Evolutionary conservation across 2,888 invertebrate genomes (phyloP).

Genomic region (Itoplectis maculator): DNA sequence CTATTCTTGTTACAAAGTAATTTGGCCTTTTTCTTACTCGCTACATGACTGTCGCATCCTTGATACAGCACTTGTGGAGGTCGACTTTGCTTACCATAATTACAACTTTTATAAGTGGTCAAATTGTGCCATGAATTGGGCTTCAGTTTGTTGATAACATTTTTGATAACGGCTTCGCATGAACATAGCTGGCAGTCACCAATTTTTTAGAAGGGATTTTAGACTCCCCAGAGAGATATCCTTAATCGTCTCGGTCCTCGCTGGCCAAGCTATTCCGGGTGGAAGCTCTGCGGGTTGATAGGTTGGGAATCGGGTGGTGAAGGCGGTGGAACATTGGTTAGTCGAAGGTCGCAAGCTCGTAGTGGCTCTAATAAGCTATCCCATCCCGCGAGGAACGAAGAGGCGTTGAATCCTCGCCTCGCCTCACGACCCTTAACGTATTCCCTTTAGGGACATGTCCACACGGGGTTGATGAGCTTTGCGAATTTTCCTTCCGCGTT

Average conservation of each 20-base stretch:
- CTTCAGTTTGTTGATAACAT: no score
- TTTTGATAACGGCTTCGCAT: no score
- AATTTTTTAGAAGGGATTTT: neutral
- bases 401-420: conserved; percentile 65
- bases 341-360: conserved; percentile 79
- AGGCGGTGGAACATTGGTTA: conserved; percentile 66
- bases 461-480: conserved; percentile 80
- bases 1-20: neutral
- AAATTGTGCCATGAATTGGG: no score
- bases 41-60: neutral
- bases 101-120: no score
- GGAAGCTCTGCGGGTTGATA: conserved; percentile 27
- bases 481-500: neutral
- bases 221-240: neutral
- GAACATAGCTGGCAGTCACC: no score
- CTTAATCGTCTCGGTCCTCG: conserved; percentile 7
- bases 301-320: conserved; percentile 38
- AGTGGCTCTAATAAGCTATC: conserved; percentile 81
- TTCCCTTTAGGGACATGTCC: conserved; percentile 75
- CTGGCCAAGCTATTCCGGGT: neutral
- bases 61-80: no score
- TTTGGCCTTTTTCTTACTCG: neutral
- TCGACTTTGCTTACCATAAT: no score
- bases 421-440: conserved; percentile 76
- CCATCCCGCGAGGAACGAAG: conserved; percentile 56